Conservation (phyloP, 2,888 invertebrate species). For the Leucoma salicis region DNA sequence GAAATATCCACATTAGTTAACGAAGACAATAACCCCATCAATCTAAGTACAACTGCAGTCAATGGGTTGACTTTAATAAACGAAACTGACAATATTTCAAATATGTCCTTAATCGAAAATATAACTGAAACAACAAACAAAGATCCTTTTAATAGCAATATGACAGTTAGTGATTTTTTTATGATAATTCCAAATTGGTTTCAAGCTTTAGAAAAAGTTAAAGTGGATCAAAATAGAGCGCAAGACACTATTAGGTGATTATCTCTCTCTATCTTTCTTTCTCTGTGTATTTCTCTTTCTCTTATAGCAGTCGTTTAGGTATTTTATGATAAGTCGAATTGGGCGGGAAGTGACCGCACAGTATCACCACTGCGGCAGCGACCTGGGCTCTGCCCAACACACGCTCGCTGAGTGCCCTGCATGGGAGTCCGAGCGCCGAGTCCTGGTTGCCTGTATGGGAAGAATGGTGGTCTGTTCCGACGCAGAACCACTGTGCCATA, state of each 20-base stretch:
- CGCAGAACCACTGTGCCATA: too few relatives aligned
- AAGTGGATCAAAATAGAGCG: not conserved
- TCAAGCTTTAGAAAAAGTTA: constrained; percentile 32
- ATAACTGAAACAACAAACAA: not conserved
- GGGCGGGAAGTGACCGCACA: too few relatives aligned
- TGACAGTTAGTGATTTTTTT: constrained; percentile 45
- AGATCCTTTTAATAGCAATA: constrained; percentile 7
- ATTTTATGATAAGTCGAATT: too few relatives aligned
- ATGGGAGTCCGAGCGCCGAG: too few relatives aligned
- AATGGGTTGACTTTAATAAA: not conserved
- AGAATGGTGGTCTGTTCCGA: too few relatives aligned
- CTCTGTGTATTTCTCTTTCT: too few relatives aligned
- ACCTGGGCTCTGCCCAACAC: too few relatives aligned
- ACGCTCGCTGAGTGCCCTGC: too few relatives aligned
- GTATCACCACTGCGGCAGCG: too few relatives aligned
- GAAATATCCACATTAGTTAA: not conserved
- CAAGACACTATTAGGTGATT: constrained; percentile 15
- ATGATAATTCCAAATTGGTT: constrained; percentile 50
- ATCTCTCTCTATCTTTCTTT: too few relatives aligned
- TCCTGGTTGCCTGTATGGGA: too few relatives aligned
- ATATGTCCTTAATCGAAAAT: not conserved
- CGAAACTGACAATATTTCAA: not conserved
- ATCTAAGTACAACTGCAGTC: not conserved
- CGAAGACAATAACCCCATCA: not conserved
- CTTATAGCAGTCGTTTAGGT: too few relatives aligned